Conservation (phyloP, 2,888 invertebrate genomes). For the Drosophila hamatofila region DNA sequence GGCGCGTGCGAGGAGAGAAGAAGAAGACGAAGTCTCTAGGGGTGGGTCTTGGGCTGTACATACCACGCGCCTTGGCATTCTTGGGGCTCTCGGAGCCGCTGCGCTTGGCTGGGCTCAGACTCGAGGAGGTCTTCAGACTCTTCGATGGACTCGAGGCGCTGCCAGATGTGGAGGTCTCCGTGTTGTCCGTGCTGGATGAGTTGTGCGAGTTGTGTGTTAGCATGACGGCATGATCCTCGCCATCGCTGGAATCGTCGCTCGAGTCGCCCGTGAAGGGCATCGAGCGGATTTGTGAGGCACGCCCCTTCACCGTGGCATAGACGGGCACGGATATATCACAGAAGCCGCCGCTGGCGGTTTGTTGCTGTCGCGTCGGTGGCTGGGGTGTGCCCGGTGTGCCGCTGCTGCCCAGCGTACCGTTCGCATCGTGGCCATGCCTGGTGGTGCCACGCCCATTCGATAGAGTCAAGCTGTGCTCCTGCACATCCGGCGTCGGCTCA, state of each 20-base stretch:
- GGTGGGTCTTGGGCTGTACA: constrained; percentile 55
- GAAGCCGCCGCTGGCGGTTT: constrained; percentile 90
- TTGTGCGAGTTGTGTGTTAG: constrained; percentile 85
- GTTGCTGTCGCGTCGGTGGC: constrained; percentile 84
- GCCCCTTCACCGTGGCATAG: constrained; percentile 98
- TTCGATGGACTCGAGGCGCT: constrained; percentile 93
- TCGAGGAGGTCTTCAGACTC: constrained; percentile 94
- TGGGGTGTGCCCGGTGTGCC: constrained; percentile 82
- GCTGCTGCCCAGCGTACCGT: constrained; percentile 78
- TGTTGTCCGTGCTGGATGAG: constrained; percentile 87
- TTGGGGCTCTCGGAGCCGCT: constrained; percentile 93
- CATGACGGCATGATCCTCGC: constrained; percentile 89
- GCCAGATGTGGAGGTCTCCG: constrained; percentile 87
- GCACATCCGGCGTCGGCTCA: constrained; percentile 58
- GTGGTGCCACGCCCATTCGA: constrained; percentile 63
- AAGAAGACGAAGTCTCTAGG: neutral
- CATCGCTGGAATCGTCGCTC: constrained; percentile 97
- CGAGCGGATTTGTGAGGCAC: constrained; percentile 97
- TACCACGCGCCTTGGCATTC: constrained; percentile 91
- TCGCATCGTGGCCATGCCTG: constrained; percentile 65
- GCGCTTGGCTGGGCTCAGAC: constrained; percentile 93
- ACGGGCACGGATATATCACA: constrained; percentile 97
- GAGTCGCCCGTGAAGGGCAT: constrained; percentile 98
- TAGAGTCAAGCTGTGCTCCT: constrained; percentile 62
- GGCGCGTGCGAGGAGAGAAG: constrained; percentile 24